Evolutionary conservation across 2,113 vertebrate genomes (phyloP), one percentile per base, ranked within the genome.

Genomic region (Marcusenius ussheri): DNA sequence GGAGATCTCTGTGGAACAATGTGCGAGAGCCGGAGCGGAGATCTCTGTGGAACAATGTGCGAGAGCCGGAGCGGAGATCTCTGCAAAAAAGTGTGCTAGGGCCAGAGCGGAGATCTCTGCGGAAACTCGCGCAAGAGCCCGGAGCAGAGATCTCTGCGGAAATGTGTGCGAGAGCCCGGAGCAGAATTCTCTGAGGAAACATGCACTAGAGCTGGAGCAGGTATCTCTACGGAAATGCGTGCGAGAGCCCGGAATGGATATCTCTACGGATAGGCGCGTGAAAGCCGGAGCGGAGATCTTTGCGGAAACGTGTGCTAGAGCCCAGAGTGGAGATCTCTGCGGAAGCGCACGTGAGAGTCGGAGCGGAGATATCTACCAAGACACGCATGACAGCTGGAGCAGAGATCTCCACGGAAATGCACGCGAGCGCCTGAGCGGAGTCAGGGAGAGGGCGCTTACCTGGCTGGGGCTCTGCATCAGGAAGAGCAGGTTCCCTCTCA

Each of bases 391-490:
- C n/a, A 13, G 62, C n/a, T n/a, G 62, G 62, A 66, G 62, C n/a
- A 11, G n/a, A 70, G 62, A 27, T 62, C 24, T 77, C 10, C 17
- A 24, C 24, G 3, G 49, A 50, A 87, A 49, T 1, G 50, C 31
- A 8, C 2, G 3, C 31, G 3, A 9, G 17, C 21, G 47, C 31
- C 47, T 21, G n/a, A 50, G 42, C 5, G 46, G n/a, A 56, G n/a
- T 42, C 24, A 17, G 27, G 51, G 88, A 45, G 94, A 91, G 91
- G 17, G 9, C 19, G 88, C 92, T 93, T 95, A 96, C 95, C 96
- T 96, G 92, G 87, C 56, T 92, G 90, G 93, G 93, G 93, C 92
- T 96, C 96, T 93, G 96, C 94, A 94, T 94, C 87, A 95, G 92
- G 94, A 92, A 94, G 56, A 93, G 91, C 88, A 94, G 92, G 92